These are phyloP conservation scores for Anoplolepis gracilipes DNA, from an alignment of 1,140 invertebrate genomes.

Conservation along the genomic window DNA sequence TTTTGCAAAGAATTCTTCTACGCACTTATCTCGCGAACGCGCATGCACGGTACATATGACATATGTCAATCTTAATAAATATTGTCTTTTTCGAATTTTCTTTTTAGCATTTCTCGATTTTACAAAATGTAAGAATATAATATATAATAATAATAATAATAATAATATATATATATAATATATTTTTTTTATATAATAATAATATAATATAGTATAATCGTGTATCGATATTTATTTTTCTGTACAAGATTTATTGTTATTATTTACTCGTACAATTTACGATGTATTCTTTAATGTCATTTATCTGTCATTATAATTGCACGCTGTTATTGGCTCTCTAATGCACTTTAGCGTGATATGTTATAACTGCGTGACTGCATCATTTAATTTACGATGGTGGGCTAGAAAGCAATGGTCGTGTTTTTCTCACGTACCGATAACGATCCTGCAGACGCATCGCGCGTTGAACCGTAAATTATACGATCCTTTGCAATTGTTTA, in stretches of 20 bases:
- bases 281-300: not conserved
- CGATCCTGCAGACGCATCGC: not conserved
- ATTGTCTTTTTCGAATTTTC: not conserved
- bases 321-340: not conserved
- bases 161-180: too few species aligned
- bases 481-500: conserved; percentile 49
- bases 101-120: not conserved
- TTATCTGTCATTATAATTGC: not conserved
- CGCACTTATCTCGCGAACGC: not conserved
- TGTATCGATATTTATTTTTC: not conserved
- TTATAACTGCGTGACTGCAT: not conserved
- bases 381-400: not conserved
- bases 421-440: conserved; percentile 31
- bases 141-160: too few species aligned
- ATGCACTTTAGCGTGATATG: not conserved
- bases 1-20: not conserved
- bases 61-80: conserved; percentile 4
- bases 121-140: not conserved
- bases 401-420: not conserved
- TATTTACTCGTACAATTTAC: not conserved
- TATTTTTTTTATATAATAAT: too few species aligned
- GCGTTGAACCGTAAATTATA: conserved; percentile 46
- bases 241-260: not conserved
- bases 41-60: not conserved
- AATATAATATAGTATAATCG: too few species aligned